Evolutionary conservation across 2,113 vertebrate genomes (phyloP), one percentile per base, ranked within the genome.

Genomic region (Vanacampus margaritifer): DNA sequence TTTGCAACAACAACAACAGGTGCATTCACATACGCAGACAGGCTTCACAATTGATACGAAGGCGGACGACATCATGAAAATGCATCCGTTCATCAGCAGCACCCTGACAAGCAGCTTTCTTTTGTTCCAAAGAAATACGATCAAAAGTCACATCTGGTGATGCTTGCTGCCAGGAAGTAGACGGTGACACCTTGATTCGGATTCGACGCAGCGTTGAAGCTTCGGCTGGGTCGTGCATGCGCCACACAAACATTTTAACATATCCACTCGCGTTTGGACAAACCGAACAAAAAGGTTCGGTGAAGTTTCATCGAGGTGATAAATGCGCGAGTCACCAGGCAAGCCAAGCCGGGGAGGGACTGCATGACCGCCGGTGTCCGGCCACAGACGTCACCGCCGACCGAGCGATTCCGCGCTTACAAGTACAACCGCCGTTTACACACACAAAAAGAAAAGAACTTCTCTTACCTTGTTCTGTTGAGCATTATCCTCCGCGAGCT

Each of bases 381-480:
- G 26, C 54, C 16, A 9, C 54, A 26, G 24, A 28, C n/a, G 3
- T 14, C 10, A 23, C 11, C 23, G 23, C n/a, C 23, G 51, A 54
- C 6, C 51, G 51, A 45, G 14, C 37, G 41, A 43, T 13, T 32
- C 28, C 28, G 4, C 28, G 28, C 28, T 32, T 32, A 32, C 28
- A 32, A 32, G 28, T 32, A 32, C 28, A 32, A 32, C 28, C 28
- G 28, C 28, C 28, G 4, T 32, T 32, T 32, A 32, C 28, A 32
- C 28, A 62, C 26, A 43, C 1, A 7, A 21, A 59, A n/a, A 21
- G 28, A 36, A n/a, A 39, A 16, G 5, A 17, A 12, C 37, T 24
- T 13, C 1, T 24, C 84, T 83, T 74, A 90, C 88, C 87, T 86
- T 41, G 73, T 63, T 28, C 17, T 60, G 68, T 0, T 61, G 72